phyloP scores from a whole-genome alignment of 2,113 vertebrate genomes.

The Enhydra lutris region DNA sequence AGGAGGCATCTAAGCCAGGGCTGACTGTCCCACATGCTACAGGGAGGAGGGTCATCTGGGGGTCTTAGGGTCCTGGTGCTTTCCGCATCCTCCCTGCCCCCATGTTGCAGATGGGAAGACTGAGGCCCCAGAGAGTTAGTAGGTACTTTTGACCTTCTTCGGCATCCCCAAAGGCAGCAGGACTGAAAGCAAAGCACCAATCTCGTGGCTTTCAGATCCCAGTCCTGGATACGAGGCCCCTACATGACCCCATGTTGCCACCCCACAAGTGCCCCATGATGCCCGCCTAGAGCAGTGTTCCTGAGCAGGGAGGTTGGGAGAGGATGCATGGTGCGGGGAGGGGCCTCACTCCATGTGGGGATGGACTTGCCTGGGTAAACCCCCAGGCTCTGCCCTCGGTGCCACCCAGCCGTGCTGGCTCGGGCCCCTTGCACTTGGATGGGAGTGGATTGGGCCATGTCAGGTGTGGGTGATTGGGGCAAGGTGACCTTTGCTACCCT shows the following conservation, averaged over 20 bases:
- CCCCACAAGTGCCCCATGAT: too few species aligned
- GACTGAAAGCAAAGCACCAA: not conserved
- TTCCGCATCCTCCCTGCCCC: not conserved
- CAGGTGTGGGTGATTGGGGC: not conserved
- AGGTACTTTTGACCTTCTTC: not conserved
- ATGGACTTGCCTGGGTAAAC: not conserved
- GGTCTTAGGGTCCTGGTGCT: not conserved
- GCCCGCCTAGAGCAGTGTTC: not conserved
- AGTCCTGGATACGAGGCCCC: not conserved
- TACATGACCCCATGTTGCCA: not conserved
- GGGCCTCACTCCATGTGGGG: not conserved
- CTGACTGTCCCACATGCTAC: not conserved
- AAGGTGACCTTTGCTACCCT: not conserved
- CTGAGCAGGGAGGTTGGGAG: not conserved
- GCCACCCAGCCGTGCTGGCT: not conserved
- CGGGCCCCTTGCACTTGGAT: not conserved
- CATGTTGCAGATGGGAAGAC: not conserved
- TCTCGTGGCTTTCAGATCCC: not conserved
- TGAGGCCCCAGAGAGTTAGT: not conserved
- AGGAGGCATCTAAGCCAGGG: not conserved
- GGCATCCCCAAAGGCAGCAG: not conserved
- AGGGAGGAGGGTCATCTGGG: not conserved
- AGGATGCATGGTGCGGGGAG: not conserved
- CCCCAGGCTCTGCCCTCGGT: not conserved
- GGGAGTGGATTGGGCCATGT: not conserved